A percentile compares a stretch with the other conserved stretches of the same genome.
phyloP scores from a whole-genome alignment of 2,888 invertebrate species.

The Drosophila rubida region DNA sequence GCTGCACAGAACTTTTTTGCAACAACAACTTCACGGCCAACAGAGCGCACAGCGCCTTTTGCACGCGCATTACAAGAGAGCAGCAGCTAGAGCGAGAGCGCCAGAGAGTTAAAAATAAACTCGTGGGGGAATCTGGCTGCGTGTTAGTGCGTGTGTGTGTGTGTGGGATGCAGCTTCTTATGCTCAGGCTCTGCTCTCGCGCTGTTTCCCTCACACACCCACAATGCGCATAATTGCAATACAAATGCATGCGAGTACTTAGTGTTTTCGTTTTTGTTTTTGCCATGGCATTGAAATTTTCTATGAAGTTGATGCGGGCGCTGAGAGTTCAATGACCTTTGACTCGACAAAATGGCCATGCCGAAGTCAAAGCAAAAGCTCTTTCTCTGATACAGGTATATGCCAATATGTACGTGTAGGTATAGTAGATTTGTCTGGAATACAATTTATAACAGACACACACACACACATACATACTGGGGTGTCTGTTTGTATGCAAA shows the following conservation, averaged over 20 bases:
- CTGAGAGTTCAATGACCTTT: conserved; percentile 81
- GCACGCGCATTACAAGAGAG: conserved; percentile 52
- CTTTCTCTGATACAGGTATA: conserved; percentile 8
- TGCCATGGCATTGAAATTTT: conserved; percentile 82
- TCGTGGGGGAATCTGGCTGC: conserved; percentile 36
- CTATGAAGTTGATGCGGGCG: conserved; percentile 74
- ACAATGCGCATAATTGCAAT: conserved; percentile 64
- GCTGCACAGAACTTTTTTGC: conserved; percentile 57
- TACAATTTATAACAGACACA: conserved; percentile 3
- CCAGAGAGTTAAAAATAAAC: conserved; percentile 68
- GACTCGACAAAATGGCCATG: conserved; percentile 57
- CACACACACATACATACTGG: background rate
- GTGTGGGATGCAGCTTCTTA: conserved; percentile 57
- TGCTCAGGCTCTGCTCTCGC: conserved; percentile 34
- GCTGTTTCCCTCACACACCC: conserved; percentile 52
- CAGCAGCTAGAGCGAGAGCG: conserved; percentile 26
- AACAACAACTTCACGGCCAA: conserved; percentile 72
- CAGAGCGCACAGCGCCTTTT: conserved; percentile 57
- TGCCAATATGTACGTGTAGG: background rate
- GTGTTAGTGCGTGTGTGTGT: conserved; percentile 25
- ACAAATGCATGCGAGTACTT: conserved; percentile 34
- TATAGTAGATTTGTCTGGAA: conserved; percentile 6
- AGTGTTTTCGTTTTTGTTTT: conserved; percentile 31
- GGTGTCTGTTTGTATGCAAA: conserved; percentile 7
- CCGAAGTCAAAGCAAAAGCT: conserved; percentile 55